Evolutionary conservation across 2,888 invertebrate species (phyloP).

Genomic region (Synergus umbraculus): DNA sequence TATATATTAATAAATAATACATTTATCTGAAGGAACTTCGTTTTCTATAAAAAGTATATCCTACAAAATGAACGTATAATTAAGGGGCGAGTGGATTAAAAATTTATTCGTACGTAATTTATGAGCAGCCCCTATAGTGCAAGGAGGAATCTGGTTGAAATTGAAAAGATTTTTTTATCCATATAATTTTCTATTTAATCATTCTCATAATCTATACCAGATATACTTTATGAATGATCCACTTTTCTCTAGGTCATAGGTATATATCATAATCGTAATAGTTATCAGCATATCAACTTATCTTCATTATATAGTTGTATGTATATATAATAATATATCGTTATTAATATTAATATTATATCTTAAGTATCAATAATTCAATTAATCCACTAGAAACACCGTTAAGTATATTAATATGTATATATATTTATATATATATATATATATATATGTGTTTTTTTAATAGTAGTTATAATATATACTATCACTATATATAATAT

Average conservation of each 20-base stretch:
- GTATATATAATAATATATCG: constrained; percentile 63
- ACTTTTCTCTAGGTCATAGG: constrained; percentile 68
- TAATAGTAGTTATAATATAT: constrained; percentile 59
- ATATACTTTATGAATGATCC: constrained; percentile 73
- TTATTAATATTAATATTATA: constrained; percentile 71
- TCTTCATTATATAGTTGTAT: constrained; percentile 69
- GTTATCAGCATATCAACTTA: constrained; percentile 73
- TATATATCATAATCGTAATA: constrained; percentile 67
- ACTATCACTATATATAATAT: constrained; percentile 52
- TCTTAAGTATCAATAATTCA: constrained; percentile 74
- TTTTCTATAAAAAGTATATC: no score
- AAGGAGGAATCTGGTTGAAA: constrained; percentile 57
- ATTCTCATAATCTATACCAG: constrained; percentile 71
- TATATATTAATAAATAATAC: no score
- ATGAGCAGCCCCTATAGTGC: constrained; percentile 43
- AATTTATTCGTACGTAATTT: constrained; percentile 41
- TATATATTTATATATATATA: constrained; percentile 43
- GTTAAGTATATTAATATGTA: constrained; percentile 68
- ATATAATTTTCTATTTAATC: constrained; percentile 72
- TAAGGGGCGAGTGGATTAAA: neutral
- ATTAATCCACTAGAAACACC: constrained; percentile 75
- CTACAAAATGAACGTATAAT: neutral
- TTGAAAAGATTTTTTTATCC: constrained; percentile 65
- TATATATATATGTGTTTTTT: constrained; percentile 58
- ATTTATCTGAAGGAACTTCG: no score